Conservation (phyloP, 2,888 invertebrate genomes). For the Cerastis rubricosa region DNA sequence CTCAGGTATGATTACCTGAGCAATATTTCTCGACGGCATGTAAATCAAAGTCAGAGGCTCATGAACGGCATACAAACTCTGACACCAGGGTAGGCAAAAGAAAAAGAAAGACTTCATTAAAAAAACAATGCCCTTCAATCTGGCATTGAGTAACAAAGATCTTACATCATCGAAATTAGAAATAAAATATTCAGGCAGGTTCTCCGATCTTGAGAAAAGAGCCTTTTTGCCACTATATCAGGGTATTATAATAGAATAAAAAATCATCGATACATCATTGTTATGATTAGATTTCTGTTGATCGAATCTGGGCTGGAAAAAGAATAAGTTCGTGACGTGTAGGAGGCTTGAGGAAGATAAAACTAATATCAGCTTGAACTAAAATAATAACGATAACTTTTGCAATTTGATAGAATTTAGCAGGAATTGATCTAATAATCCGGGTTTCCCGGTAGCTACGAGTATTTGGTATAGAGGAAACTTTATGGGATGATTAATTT, state of each 20-base stretch:
- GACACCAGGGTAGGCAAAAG: neutral
- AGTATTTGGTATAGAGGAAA: neutral
- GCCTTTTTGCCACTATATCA: neutral
- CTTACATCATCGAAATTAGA: conserved; percentile 15
- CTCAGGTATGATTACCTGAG: neutral
- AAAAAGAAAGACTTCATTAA: neutral
- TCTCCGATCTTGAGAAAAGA: neutral
- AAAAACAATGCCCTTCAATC: neutral
- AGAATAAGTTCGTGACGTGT: neutral
- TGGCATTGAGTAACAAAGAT: conserved; percentile 5
- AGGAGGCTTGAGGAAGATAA: neutral
- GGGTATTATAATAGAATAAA: neutral
- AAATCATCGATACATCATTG: conserved; percentile 19
- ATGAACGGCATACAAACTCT: neutral
- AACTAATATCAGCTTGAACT: conserved; percentile 8
- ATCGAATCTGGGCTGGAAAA: neutral
- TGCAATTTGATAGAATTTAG: neutral
- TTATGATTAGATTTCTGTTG: conserved; percentile 1
- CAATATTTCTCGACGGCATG: neutral
- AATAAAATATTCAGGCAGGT: conserved; percentile 36
- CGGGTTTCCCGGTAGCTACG: neutral
- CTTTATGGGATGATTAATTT: neutral
- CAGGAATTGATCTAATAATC: neutral
- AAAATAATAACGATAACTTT: conserved; percentile 11
- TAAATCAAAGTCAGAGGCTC: neutral